Evolutionary conservation across 2,113 vertebrate species (phyloP).

Genomic region (Notiomystis cincta): DNA sequence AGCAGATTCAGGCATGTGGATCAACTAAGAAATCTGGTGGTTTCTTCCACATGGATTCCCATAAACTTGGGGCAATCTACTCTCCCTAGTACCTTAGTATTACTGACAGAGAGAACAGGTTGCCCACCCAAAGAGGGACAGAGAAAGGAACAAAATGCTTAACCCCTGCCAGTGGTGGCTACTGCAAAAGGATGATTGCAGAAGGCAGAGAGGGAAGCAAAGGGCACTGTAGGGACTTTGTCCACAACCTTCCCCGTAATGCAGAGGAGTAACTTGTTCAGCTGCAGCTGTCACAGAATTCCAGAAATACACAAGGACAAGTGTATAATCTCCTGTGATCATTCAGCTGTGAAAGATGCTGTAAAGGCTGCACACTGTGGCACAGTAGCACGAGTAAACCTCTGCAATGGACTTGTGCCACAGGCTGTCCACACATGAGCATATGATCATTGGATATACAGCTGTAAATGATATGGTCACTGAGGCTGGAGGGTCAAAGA

Average conservation of each 20-base stretch:
- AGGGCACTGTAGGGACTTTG: not conserved
- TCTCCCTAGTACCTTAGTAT: not conserved
- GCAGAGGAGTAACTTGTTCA: not conserved
- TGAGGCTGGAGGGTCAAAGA: not conserved
- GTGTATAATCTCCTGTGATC: not conserved
- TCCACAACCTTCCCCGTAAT: not conserved
- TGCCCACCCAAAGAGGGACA: not conserved
- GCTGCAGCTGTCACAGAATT: not conserved
- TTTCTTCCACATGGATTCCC: not conserved
- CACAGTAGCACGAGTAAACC: not conserved
- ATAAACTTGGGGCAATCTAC: not conserved
- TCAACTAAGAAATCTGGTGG: not conserved
- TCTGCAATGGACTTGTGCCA: not conserved
- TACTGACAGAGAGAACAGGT: not conserved
- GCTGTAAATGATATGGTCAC: not conserved
- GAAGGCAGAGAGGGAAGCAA: not conserved
- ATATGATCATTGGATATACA: not conserved
- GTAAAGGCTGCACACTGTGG: not conserved
- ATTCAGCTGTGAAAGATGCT: not conserved
- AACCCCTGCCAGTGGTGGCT: not conserved
- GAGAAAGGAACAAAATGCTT: not conserved
- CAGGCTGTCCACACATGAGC: not conserved
- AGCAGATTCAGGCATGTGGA: not conserved
- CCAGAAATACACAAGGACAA: not conserved
- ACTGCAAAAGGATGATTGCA: not conserved